Evolutionary conservation across 2,113 vertebrate species (phyloP), one percentile per base, ranked within the genome.

Genomic region (Silurus meridionalis): DNA sequence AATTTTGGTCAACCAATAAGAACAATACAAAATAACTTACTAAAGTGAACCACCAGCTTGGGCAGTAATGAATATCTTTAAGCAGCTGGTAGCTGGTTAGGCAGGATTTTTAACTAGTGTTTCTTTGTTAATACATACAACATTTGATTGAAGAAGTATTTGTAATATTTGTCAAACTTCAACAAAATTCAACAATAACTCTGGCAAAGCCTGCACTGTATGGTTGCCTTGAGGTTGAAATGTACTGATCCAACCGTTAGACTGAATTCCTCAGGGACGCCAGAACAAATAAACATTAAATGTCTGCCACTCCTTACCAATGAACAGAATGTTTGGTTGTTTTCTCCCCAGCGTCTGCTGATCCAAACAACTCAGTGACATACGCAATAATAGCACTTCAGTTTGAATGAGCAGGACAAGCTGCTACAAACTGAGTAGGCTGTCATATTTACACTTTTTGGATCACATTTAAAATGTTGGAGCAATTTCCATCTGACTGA

Each of bases 281-380:
- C 55, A 60, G 78, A 80, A 60, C 25, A 80, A 80, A 60, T 60
- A 80, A 80, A 80, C 57, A 46, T 6, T 80, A 23, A 61, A 80
- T 48, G 57, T 80, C 17, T 80, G 28, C 57, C 57, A 80, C 78
- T 46, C 57, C 28, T 80, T 61, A 61, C 78, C 61, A 37, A 61
- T 61, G 28, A 80, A 60, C 78, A 23, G 19, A 80, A 61, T 80
- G 28, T 37, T 60, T 60, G 15, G 25, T 80, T 80, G 25, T 61
- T 80, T 79, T 13, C 4, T 5, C 25, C 25, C 57, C 19, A 48
- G 23, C 3, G 9, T 13, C 78, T 21, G 17, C 78, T 80, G 57
- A 55, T 80, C 28, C 78, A 80, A 80, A 80, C 61, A 48, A 61
- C 28, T 80, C 55, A 1, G 57, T 80, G 28, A 61, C 28, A 21